Base-by-base conservation (phyloP, 1,140 invertebrate species). In the Anadara kagoshimensis region DNA sequence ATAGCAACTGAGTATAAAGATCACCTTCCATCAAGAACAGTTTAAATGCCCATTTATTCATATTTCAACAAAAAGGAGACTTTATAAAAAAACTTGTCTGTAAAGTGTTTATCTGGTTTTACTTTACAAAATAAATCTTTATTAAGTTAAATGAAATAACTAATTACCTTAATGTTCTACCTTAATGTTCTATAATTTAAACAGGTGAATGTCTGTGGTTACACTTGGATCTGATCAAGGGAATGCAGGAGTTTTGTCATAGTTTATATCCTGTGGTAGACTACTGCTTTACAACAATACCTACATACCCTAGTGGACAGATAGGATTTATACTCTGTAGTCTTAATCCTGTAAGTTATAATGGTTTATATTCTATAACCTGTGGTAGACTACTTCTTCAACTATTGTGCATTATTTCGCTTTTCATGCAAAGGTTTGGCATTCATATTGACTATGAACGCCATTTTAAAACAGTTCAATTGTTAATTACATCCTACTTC, bases 241-340 rank as follows among this genome's bases (percentile, higher is more conserved):
- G 92, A 67, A 95, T 96, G 26, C 88, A 96, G 53, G 86, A 90
- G 16, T 93, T 94, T 83, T 97, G 96, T 81, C 90, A 90, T 75
- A 91, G 92, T 41, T 90, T 95, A 67, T 99, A 98, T 86, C 91
- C 94, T 0, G 92, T 93, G 0, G 92, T 92, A 5, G 90, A 92
- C 5, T 99, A 98, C 87, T 96, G 93, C 0, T 92, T 93, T 53
- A 93, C 93, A 10, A 93, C 93, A 18, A 96, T 98, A 2, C 97
- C 98, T 0, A 97, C 97, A 0, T 99, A 99, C 88, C 97, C 98
- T 0, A 95, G 95, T 36, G 97, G 97, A 0, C 95, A 97, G 90
- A 99, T 99, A 76, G 98, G 97, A 4, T 98, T 98, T 87, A 90
- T 98, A 0, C 91, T 99, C 20, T 98, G 95, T 78, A 91, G 91